Percentiles rank a stretch among this genome's conserved stretches.
These are phyloP conservation scores for Orchestia grillus DNA, from an alignment of 1,140 invertebrate species.

Conservation along the genomic window DNA sequence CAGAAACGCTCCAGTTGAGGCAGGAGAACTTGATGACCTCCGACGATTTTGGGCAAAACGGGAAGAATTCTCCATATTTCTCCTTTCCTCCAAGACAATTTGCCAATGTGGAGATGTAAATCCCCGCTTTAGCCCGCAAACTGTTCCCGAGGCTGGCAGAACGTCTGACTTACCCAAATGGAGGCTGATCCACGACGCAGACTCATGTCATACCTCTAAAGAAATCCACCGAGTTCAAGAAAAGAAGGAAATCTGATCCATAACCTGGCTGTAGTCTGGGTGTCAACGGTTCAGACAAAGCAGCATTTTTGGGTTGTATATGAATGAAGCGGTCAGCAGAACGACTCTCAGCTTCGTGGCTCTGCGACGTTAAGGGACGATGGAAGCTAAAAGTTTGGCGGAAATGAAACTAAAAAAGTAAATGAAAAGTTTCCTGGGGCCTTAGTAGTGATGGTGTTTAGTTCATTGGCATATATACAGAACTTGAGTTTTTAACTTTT, in stretches of 20 bases:
- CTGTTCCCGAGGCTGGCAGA: background rate
- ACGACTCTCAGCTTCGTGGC: too few species aligned
- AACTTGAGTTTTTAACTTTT: too few species aligned
- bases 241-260: background rate
- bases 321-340: too few species aligned
- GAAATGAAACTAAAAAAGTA: too few species aligned
- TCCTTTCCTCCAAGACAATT: background rate
- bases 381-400: too few species aligned
- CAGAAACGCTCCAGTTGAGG: background rate
- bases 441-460: too few species aligned
- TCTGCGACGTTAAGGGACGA: too few species aligned
- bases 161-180: background rate
- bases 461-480: too few species aligned
- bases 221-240: background rate
- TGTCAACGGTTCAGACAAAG: background rate
- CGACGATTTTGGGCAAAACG: background rate
- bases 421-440: too few species aligned
- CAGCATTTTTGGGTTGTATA: too few species aligned
- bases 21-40: background rate
- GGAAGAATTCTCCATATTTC: background rate
- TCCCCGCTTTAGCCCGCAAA: background rate
- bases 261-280: background rate
- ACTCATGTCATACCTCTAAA: background rate
- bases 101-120: background rate
- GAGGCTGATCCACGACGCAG: background rate